Conservation (phyloP, 1,140 invertebrate species). For the Trachelipus rathkii region DNA sequence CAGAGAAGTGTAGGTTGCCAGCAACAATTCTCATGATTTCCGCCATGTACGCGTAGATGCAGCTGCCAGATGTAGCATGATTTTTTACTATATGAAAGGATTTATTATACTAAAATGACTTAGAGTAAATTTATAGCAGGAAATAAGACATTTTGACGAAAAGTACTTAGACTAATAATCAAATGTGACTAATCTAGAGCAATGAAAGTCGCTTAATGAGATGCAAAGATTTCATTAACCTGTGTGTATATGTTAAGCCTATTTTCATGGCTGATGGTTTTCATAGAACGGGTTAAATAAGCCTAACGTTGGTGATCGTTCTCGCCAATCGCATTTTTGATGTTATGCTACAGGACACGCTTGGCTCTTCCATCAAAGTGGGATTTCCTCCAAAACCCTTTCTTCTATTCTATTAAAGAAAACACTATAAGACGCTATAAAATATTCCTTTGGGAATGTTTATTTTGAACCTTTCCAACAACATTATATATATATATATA, state of each 20-base stretch:
- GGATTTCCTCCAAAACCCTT: background rate
- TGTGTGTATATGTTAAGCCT: background rate
- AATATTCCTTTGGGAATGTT: background rate
- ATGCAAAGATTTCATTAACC: background rate
- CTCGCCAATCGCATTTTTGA: background rate
- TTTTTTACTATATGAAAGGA: too few relatives aligned
- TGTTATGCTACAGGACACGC: background rate
- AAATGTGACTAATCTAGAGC: too few relatives aligned
- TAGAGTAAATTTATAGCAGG: too few relatives aligned
- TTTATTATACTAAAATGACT: too few relatives aligned
- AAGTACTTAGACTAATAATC: too few relatives aligned
- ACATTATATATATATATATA: too few relatives aligned
- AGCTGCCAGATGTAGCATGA: background rate
- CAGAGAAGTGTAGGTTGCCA: background rate
- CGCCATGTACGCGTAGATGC: background rate
- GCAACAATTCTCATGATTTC: background rate
- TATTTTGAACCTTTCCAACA: background rate
- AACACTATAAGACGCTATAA: background rate
- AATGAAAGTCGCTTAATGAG: background rate
- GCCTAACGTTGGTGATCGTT: slow-evolving; percentile 2
- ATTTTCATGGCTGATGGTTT: background rate
- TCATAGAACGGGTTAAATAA: background rate
- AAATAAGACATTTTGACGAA: too few relatives aligned
- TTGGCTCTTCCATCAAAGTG: background rate
- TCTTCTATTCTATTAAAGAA: background rate